Base-by-base conservation (phyloP, 2,888 invertebrate genomes). In the Dorcus parallelipipedus region DNA sequence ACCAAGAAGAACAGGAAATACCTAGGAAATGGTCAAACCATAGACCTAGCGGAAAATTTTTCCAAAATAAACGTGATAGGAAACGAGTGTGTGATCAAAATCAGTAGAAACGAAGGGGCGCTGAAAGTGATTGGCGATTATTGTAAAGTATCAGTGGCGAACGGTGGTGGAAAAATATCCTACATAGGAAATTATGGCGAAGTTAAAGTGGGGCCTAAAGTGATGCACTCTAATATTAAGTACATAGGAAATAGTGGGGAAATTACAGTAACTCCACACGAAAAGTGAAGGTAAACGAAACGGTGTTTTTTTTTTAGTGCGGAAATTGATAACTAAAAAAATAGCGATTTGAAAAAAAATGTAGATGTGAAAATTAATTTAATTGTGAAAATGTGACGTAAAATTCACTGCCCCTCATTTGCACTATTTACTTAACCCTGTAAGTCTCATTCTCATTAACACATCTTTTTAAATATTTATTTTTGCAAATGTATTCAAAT, bases 181-280 rank as follows among this genome's bases (percentile, higher is more conserved):
- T 68, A 65, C 38, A 61, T 59, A n/a, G 67, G 67, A 49, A 65
- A 68, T 47, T 54, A 56, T n/a, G 67, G 66, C 1, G 55, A 59
- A 9, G 48, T 67, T 5, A 14, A 58, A 17, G 40, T 65, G 7
- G 67, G 67, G 9, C 17, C 49, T 5, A 40, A 49, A 8, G 40
- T 66, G 48, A 54, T 60, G 10, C 23, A 51, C 6, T 52, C 47
- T 9, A 56, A 58, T 1, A 58, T 67, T n/a, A 58, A 39, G 7
- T 66, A 60, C 10, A 49, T 58, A 3, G 67, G 67, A 14, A 61
- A 65, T 52, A 58, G 59, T 7, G 63, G 61, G 5, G 58, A 53
- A 54, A 60, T 65, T 8, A 45, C 3, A 1, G 33, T 9, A n/a
- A 23, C 40, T 53, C 4, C 10, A 39, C 8, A 38, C 23, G 23